phyloP scores from a whole-genome alignment of 2,113 vertebrate species.

The Zosterops borbonicus region DNA sequence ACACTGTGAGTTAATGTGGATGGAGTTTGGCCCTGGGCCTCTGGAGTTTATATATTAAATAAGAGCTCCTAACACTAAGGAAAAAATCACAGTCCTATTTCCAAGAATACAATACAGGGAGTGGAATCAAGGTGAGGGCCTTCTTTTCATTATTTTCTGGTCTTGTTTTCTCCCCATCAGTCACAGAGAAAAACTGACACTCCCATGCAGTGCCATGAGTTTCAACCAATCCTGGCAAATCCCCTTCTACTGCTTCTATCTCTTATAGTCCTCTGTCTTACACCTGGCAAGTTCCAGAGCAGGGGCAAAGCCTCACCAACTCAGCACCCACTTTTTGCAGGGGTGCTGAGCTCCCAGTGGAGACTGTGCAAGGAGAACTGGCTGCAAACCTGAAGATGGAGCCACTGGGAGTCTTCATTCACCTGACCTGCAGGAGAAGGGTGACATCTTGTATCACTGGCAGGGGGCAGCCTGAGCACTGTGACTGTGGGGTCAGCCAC shows the following conservation, averaged over 20 bases:
- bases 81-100: neutral
- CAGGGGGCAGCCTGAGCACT: neutral
- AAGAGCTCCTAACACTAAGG: neutral
- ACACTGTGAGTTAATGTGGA: neutral
- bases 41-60: neutral
- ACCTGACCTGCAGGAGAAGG: neutral
- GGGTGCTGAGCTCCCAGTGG: fast-evolving
- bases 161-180: neutral
- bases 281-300: neutral
- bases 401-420: neutral
- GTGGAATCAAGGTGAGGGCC: neutral
- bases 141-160: neutral
- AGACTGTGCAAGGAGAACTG: fast-evolving
- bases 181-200: neutral
- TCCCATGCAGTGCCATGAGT: fast-evolving
- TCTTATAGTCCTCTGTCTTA: neutral
- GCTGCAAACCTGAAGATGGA: neutral
- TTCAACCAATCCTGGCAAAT: neutral
- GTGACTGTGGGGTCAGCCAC: neutral
- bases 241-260: neutral
- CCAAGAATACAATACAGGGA: neutral
- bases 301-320: neutral
- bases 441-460: neutral
- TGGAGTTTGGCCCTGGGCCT: neutral
- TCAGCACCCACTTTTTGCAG: neutral